Base-by-base conservation (phyloP, 2,113 vertebrate species). In the Calypte anna region DNA sequence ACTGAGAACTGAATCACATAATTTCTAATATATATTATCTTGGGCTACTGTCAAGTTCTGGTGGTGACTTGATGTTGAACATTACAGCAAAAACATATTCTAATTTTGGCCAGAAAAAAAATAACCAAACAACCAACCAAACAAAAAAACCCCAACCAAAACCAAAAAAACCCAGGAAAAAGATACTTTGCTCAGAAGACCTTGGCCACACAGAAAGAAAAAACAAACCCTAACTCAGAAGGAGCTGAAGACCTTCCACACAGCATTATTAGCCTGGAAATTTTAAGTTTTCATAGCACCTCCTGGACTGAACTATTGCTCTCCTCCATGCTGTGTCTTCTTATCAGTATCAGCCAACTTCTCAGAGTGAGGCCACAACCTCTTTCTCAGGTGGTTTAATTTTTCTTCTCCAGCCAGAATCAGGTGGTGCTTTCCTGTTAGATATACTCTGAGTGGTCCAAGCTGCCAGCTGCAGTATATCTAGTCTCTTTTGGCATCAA, bases 381-480 rank as follows among this genome's bases (percentile, higher is more conserved):
- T 96, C 58, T 67, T 46, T 62, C 86, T 85, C 28, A 3, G 19
- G 58, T 68, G 63, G 54, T 86, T 88, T 53, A 89, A 51, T 84
- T 95, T 91, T 55, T 80, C 82, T 76, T 88, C 48, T 81, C 33
- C 72, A 89, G 14, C n/a, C 61, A 24, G 30, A 62, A 59, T 9
- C 48, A 93, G 27, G 30, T 33, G 46, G 36, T 14, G 15, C 76
- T 96, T 95, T 87, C 72, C 85, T 94, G 18, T 38, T 46, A 16
- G 33, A 22, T 83, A 63, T 27, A 73, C 24, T 72, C 3, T 30
- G 82, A 88, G 77, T 31, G 50, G 48, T 86, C 69, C 77, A 87
- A 92, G 68, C 76, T 94, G 68, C 75, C 70, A 96, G 82, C 82
- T 96, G 78, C 58, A 91, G 28, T 59, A 86, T 48, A 90, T 93